phyloP scores from a whole-genome alignment of 2,888 invertebrate genomes.

The Drosophila anomelani region DNA sequence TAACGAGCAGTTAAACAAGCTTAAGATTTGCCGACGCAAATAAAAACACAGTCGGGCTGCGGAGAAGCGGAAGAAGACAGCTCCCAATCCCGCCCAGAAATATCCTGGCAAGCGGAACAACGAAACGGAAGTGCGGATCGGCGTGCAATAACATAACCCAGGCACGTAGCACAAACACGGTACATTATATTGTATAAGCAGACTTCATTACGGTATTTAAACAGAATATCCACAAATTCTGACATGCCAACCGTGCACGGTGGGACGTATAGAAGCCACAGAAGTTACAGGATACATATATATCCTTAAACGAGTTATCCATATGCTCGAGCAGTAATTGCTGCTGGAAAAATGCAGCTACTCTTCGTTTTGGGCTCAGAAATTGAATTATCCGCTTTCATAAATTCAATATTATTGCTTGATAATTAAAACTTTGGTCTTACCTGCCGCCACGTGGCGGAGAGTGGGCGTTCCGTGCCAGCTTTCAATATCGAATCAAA shows the following conservation, averaged over 20 bases:
- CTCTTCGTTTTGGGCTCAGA: constrained; percentile 1
- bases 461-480: not conserved
- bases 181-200: constrained; percentile 84
- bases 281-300: not conserved
- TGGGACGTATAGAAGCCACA: constrained; percentile 4
- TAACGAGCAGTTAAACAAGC: constrained; percentile 81
- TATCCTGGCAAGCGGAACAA: constrained; percentile 45
- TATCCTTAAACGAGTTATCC: constrained; percentile 12
- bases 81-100: constrained; percentile 20
- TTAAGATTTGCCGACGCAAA: constrained; percentile 77
- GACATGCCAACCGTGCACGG: constrained; percentile 67
- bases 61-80: constrained; percentile 3
- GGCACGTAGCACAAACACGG: constrained; percentile 84
- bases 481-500: constrained; percentile 21
- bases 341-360: not conserved
- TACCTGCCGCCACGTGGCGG: not conserved
- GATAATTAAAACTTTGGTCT: constrained; percentile 12
- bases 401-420: constrained; percentile 14
- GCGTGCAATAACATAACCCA: constrained; percentile 81
- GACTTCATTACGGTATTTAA: constrained; percentile 84
- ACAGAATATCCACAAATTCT: constrained; percentile 80
- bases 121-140: constrained; percentile 56
- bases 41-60: constrained; percentile 61
- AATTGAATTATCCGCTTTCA: constrained; percentile 24
- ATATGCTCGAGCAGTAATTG: constrained; percentile 1